phyloP scores from a whole-genome alignment of 2,797 vertebrate genomes.

The Ptychadena robeensis region DNA sequence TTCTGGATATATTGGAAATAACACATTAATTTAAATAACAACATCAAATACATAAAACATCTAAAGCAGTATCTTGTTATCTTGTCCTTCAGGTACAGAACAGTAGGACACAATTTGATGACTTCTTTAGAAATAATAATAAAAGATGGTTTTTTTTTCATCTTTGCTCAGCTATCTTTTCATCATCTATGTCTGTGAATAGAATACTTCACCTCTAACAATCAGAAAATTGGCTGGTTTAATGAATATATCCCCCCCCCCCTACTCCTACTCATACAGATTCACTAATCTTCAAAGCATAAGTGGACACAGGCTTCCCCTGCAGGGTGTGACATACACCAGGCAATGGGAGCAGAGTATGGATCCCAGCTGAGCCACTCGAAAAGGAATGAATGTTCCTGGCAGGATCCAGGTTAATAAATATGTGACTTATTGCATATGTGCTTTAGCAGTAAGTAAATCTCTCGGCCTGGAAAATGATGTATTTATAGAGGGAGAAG shows the following conservation, averaged over 20 bases:
- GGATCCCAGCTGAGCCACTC: neutral
- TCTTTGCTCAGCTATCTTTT: neutral
- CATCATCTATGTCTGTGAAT: neutral
- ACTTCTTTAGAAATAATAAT: neutral
- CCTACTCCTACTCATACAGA: neutral
- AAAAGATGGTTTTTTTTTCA: neutral
- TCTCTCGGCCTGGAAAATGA: conserved; percentile 11
- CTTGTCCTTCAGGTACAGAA: neutral
- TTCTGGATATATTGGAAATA: no score
- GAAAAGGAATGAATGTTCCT: conserved; percentile 22
- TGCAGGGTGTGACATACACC: conserved; percentile 30
- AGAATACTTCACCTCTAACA: neutral
- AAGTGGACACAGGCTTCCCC: conserved; percentile 18
- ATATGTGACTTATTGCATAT: conserved; percentile 33
- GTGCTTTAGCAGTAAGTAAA: conserved; percentile 19
- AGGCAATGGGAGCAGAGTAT: conserved; percentile 24
- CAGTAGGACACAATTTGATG: neutral
- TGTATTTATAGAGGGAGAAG: conserved; percentile 2
- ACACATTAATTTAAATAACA: no score
- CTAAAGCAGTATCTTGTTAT: no score
- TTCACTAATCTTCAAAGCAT: conserved; percentile 33
- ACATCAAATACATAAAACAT: no score
- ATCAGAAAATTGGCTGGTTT: conserved; percentile 20
- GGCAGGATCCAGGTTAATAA: conserved; percentile 16
- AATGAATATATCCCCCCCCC: conserved; percentile 15